phyloP scores from a whole-genome alignment of 2,888 invertebrate genomes.

The Gerris lacustris region DNA sequence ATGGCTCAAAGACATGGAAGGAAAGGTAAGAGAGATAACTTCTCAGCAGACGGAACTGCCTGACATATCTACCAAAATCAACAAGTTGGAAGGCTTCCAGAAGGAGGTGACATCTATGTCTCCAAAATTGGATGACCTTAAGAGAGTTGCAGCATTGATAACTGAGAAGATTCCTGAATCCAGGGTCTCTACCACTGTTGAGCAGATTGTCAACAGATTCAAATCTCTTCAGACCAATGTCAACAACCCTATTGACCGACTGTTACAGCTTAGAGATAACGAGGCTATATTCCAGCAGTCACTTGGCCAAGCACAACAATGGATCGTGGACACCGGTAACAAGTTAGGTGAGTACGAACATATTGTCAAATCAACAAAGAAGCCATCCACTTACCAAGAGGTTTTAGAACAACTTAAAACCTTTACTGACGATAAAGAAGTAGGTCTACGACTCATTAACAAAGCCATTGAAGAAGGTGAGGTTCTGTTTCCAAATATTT shows the following conservation, averaged over 20 bases:
- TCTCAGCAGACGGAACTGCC: conserved; percentile 55
- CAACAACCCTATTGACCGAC: conserved; percentile 54
- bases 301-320: conserved; percentile 57
- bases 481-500: conserved; percentile 71
- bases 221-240: conserved; percentile 61
- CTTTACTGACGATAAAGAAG: conserved; percentile 59
- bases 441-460: conserved; percentile 64
- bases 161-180: conserved; percentile 68
- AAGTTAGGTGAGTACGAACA: conserved; percentile 60
- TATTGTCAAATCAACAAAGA: conserved; percentile 57
- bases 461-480: conserved; percentile 78
- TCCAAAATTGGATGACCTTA: conserved; percentile 53
- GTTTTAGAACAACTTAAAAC: conserved; percentile 64
- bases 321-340: conserved; percentile 63
- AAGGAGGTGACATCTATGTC: conserved; percentile 52
- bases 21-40: conserved; percentile 55
- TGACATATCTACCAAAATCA: conserved; percentile 55
- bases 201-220: conserved; percentile 63
- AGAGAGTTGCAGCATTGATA: conserved; percentile 56
- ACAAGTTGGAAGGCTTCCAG: conserved; percentile 51
- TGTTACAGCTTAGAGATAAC: conserved; percentile 57
- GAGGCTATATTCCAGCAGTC: conserved; percentile 55
- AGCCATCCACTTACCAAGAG: conserved; percentile 54
- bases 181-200: conserved; percentile 65
- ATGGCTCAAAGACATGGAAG: conserved; percentile 71